These are phyloP conservation scores for Agonum fuliginosum DNA, from an alignment of 2,888 invertebrate genomes.

Conservation along the genomic window DNA sequence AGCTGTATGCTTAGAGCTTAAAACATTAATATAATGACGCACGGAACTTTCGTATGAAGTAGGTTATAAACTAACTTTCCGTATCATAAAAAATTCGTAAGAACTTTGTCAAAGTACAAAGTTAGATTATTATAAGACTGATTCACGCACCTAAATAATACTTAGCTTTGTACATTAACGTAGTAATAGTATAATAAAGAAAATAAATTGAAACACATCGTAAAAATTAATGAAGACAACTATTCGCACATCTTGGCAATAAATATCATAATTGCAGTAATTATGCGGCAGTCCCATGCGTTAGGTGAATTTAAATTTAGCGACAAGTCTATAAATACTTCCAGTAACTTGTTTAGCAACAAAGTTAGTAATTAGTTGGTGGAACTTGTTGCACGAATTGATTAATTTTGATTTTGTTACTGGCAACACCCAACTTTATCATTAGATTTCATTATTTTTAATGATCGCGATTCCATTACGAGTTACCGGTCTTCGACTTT, in stretches of 20 bases:
- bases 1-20: no score
- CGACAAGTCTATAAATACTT: neutral
- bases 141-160: no score
- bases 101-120: no score
- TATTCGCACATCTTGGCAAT: no score
- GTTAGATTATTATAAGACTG: no score
- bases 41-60: no score
- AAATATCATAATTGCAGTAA: constrained; percentile 2
- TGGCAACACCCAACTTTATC: constrained; percentile 20
- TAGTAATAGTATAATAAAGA: no score
- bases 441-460: constrained; percentile 36
- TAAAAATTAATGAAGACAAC: no score
- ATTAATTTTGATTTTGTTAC: constrained; percentile 36
- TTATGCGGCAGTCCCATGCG: neutral
- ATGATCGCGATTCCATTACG: constrained; percentile 25
- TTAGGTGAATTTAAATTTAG: constrained; percentile 8
- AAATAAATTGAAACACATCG: neutral
- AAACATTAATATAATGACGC: no score
- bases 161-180: no score
- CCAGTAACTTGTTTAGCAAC: constrained; percentile 17
- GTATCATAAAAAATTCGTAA: no score
- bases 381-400: constrained; percentile 38
- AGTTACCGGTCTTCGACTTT: neutral
- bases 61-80: no score
- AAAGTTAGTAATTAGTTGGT: constrained; percentile 25